Conservation (phyloP, 2,888 invertebrate genomes). For the Lasioglossum pauxillum region DNA sequence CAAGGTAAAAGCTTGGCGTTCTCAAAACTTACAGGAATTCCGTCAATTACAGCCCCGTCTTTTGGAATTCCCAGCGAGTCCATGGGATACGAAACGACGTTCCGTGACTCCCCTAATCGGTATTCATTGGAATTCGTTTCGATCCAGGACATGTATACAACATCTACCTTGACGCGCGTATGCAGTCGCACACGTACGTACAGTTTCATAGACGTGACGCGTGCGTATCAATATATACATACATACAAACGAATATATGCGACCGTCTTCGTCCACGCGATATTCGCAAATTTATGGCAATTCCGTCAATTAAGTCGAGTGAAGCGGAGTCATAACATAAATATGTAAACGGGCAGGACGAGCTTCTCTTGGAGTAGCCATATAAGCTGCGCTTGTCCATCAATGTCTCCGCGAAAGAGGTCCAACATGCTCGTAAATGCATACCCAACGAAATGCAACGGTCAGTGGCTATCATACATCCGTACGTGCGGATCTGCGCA, state of each 20-base stretch:
- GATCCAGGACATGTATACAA: constrained; percentile 28
- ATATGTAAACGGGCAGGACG: constrained; percentile 82
- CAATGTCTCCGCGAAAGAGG: constrained; percentile 81
- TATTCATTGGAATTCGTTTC: constrained; percentile 73
- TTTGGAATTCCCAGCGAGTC: constrained; percentile 59
- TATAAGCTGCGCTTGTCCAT: constrained; percentile 84
- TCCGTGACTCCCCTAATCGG: constrained; percentile 66
- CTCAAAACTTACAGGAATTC: constrained; percentile 58
- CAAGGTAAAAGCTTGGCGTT: constrained; percentile 54
- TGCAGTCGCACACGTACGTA: too few relatives aligned
- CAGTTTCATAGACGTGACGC: neutral
- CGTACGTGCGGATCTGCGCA: constrained; percentile 66
- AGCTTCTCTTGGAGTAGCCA: constrained; percentile 75
- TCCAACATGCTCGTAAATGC: constrained; percentile 80
- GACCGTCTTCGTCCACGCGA: constrained; percentile 66
- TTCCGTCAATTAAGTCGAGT: constrained; percentile 83
- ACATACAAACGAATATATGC: neutral
- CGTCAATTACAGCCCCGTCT: constrained; percentile 61
- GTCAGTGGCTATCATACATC: constrained; percentile 81
- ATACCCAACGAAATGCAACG: constrained; percentile 77
- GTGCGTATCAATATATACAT: neutral
- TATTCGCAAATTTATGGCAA: constrained; percentile 83
- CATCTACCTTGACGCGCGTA: neutral
- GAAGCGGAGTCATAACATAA: constrained; percentile 83
- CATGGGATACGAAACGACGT: constrained; percentile 61